Percentiles rank a stretch among this genome's conserved stretches.
phyloP scores from a whole-genome alignment of 1,140 invertebrate genomes.

The Euura saliciscinereae region DNA sequence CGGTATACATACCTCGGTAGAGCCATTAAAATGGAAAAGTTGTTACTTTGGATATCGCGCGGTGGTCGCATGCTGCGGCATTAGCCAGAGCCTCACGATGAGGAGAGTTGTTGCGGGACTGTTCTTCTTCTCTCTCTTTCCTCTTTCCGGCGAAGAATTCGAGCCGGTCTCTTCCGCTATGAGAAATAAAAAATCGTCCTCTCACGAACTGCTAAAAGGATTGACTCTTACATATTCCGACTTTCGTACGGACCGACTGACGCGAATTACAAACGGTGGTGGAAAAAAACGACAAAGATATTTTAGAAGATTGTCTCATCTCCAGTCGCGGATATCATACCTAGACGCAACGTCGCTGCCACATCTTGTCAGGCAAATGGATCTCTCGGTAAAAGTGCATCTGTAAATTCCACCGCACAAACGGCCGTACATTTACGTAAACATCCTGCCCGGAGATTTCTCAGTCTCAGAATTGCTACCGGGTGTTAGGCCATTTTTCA shows the following conservation, averaged over 20 bases:
- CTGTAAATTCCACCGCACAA: too few relatives aligned
- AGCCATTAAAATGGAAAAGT: slow-evolving; percentile 3
- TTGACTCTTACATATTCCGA: background rate
- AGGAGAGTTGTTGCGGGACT: too few relatives aligned
- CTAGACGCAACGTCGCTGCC: background rate
- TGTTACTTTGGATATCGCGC: background rate
- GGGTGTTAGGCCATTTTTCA: background rate
- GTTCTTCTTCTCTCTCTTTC: background rate
- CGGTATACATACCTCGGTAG: background rate
- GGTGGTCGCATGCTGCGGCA: too few relatives aligned
- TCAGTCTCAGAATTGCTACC: background rate
- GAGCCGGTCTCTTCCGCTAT: background rate
- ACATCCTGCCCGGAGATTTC: too few relatives aligned
- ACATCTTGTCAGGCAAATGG: too few relatives aligned
- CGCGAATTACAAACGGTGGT: background rate
- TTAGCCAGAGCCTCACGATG: too few relatives aligned
- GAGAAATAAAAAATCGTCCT: background rate
- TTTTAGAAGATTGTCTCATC: background rate
- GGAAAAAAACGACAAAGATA: background rate
- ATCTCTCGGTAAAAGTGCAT: too few relatives aligned
- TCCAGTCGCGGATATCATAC: background rate
- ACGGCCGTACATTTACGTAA: too few relatives aligned
- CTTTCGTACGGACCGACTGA: background rate
- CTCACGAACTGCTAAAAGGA: background rate
- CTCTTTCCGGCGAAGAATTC: too few relatives aligned